Percentiles rank a stretch among this genome's conserved stretches.
Evolutionary conservation across 2,797 vertebrate genomes (phyloP).

Genomic region (Prunella strophiata): DNA sequence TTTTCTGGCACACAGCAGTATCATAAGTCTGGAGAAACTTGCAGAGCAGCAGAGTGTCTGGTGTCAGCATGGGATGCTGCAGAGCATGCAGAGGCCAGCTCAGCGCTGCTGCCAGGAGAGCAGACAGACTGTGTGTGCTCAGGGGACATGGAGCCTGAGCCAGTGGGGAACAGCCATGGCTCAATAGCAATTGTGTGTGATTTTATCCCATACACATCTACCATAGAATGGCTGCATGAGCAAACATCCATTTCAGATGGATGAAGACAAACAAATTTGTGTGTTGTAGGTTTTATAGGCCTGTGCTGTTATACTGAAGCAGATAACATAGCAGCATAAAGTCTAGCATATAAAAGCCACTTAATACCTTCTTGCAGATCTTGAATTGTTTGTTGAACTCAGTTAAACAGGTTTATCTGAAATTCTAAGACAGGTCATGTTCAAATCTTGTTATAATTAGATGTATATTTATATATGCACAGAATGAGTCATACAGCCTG

Average conservation of each 20-base stretch:
- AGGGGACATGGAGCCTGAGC: neutral
- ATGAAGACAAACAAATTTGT: neutral
- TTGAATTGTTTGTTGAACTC: neutral
- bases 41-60: neutral
- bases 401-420: neutral
- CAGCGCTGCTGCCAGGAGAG: neutral
- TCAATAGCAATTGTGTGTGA: accelerated
- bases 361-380: neutral
- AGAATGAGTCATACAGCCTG: neutral
- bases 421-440: neutral
- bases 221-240: neutral
- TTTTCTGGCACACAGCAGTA: neutral
- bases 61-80: neutral
- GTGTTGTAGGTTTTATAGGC: neutral
- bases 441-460: neutral
- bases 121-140: neutral
- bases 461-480: neutral
- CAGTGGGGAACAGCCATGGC: neutral
- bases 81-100: neutral
- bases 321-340: neutral
- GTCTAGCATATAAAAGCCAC: neutral
- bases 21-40: neutral
- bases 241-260: neutral
- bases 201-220: neutral
- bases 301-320: neutral